phyloP scores from a whole-genome alignment of 35 echinoderm and acorn worm genomes.

The Strongylocentrotus purpuratus region DNA sequence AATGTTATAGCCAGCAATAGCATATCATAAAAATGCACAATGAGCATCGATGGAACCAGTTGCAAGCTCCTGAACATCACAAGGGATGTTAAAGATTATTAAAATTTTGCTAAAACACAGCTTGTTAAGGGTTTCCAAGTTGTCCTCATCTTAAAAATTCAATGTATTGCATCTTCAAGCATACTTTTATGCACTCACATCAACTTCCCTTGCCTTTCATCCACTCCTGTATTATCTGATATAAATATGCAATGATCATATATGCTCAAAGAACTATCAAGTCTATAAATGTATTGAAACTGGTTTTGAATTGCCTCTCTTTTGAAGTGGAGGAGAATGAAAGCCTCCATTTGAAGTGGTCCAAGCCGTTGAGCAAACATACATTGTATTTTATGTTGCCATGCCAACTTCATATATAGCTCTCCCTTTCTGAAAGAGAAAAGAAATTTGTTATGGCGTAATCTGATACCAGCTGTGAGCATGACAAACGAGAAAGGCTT shows the following conservation, averaged over 20 bases:
- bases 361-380: conserved; percentile 5
- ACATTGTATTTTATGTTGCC: conserved; percentile 35
- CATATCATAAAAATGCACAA: no score
- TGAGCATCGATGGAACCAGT: no score
- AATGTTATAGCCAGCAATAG: no score
- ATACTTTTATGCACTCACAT: not conserved
- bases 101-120: no score
- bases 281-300: not conserved
- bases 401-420: not conserved
- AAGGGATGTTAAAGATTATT: no score
- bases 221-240: not conserved
- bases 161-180: not conserved
- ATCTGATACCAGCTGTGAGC: conserved; percentile 27
- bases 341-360: not conserved
- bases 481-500: not conserved
- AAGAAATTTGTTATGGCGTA: not conserved
- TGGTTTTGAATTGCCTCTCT: not conserved
- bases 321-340: not conserved
- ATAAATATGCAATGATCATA: not conserved
- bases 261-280: not conserved
- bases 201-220: not conserved
- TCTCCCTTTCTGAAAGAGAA: not conserved
- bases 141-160: not conserved
- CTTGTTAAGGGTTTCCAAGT: not conserved
- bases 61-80: no score